A percentile compares a stretch with the other conserved stretches of the same genome.
phyloP scores from a whole-genome alignment of 2,113 vertebrate species.

The Chaetodon auriga region DNA sequence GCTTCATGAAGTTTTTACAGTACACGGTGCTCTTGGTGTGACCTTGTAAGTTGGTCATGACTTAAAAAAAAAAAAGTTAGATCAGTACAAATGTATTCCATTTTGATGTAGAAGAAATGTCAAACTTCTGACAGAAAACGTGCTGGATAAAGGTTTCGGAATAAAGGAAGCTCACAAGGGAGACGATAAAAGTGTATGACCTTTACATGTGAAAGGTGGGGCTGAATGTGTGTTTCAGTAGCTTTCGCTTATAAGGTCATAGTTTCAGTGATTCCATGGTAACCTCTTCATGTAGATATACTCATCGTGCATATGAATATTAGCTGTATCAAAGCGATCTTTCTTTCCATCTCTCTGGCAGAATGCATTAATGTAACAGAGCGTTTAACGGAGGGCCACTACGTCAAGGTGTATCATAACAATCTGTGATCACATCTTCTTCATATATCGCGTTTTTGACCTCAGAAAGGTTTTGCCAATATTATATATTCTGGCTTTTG shows the following conservation, averaged over 20 bases:
- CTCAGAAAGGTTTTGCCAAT: too few species aligned
- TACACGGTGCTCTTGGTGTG: background rate
- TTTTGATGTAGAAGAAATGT: slow-evolving; percentile 48
- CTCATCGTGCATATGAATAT: background rate
- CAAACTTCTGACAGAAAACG: slow-evolving; percentile 36
- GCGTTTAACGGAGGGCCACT: too few species aligned
- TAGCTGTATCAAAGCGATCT: background rate
- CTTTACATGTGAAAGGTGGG: slow-evolving; percentile 31
- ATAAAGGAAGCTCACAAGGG: slow-evolving; percentile 9
- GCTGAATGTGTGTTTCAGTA: slow-evolving; percentile 26
- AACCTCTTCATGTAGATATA: background rate
- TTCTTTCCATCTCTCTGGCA: too few species aligned
- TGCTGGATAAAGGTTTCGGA: slow-evolving; percentile 20
- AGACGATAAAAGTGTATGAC: slow-evolving; percentile 42
- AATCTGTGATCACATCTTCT: background rate
- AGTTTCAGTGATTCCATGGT: background rate
- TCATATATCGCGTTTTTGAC: background rate
- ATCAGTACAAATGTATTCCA: slow-evolving; percentile 16
- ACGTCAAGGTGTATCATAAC: background rate
- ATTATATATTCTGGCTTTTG: too few species aligned
- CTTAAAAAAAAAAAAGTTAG: background rate
- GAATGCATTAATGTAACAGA: background rate
- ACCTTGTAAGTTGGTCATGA: slow-evolving; percentile 33
- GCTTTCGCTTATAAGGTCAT: slow-evolving; percentile 47
- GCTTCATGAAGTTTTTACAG: slow-evolving; percentile 23